These are phyloP conservation scores for Chrysolina oricalcia DNA, from an alignment of 2,888 invertebrate species.

Conservation along the genomic window DNA sequence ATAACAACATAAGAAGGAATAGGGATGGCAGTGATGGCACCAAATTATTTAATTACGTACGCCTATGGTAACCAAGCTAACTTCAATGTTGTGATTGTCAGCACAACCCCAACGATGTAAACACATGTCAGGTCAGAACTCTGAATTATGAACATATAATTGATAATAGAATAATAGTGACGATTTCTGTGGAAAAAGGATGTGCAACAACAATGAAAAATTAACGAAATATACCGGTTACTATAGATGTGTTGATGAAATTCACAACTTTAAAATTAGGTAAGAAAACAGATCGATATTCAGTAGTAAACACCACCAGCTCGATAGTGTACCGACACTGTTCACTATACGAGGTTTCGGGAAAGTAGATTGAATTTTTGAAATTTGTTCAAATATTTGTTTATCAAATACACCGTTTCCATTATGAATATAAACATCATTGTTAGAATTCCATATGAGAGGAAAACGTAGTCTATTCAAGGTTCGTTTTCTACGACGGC, in stretches of 20 bases:
- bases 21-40: no score
- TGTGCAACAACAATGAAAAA: slow-evolving; percentile 31
- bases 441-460: no score
- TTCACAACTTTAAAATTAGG: slow-evolving; percentile 74
- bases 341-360: no score
- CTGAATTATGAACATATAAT: not conserved
- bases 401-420: no score
- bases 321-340: not conserved
- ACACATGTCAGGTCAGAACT: not conserved
- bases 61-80: not conserved
- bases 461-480: no score
- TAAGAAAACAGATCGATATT: slow-evolving; percentile 61
- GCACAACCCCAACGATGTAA: not conserved
- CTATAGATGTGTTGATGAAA: slow-evolving; percentile 73
- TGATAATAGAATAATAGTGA: not conserved
- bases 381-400: no score
- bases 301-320: not conserved
- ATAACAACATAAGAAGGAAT: no score
- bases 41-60: no score
- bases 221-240: slow-evolving; percentile 68
- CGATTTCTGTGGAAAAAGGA: not conserved
- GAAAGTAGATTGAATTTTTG: no score
- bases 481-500: no score
- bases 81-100: slow-evolving; percentile 3
- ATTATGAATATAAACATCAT: no score